Conservation (phyloP, 2,888 invertebrate species). For the Papilio gigon region DNA sequence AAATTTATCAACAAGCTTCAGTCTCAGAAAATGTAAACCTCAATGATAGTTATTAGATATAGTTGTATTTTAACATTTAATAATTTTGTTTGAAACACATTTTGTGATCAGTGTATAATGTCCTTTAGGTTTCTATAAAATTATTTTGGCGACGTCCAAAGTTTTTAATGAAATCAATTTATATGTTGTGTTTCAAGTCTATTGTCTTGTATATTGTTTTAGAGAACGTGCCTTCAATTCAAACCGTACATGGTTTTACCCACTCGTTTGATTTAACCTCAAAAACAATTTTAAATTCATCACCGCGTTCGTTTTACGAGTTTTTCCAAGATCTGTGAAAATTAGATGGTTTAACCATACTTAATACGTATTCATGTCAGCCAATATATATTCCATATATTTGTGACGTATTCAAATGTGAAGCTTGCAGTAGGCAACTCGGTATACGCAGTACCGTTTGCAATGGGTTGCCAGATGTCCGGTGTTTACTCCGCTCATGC, state of each 20-base stretch:
- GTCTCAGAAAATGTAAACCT: too few species aligned
- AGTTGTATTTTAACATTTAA: background rate
- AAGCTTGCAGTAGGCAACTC: constrained; percentile 22
- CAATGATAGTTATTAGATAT: background rate
- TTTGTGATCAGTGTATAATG: background rate
- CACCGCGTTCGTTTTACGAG: constrained; percentile 19
- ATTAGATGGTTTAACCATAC: constrained; percentile 54
- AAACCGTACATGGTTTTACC: constrained; percentile 6
- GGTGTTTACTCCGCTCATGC: constrained; percentile 17
- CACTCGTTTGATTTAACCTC: background rate
- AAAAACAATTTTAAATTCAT: constrained; percentile 37
- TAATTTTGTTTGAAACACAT: background rate
- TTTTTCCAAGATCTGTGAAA: constrained; percentile 47
- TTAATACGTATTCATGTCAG: constrained; percentile 49
- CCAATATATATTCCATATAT: constrained; percentile 47
- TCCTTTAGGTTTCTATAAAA: background rate
- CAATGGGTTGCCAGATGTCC: constrained; percentile 29
- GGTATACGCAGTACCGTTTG: constrained; percentile 7
- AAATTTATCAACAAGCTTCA: too few species aligned
- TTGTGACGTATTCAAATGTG: constrained; percentile 49
- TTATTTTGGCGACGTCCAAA: background rate
- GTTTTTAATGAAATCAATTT: constrained; percentile 22
- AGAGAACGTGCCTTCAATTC: constrained; percentile 20
- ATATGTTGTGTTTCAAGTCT: background rate
- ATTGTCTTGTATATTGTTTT: constrained; percentile 3